Conservation (phyloP, 2,888 invertebrate genomes). For the Ceratothoa steindachneri region DNA sequence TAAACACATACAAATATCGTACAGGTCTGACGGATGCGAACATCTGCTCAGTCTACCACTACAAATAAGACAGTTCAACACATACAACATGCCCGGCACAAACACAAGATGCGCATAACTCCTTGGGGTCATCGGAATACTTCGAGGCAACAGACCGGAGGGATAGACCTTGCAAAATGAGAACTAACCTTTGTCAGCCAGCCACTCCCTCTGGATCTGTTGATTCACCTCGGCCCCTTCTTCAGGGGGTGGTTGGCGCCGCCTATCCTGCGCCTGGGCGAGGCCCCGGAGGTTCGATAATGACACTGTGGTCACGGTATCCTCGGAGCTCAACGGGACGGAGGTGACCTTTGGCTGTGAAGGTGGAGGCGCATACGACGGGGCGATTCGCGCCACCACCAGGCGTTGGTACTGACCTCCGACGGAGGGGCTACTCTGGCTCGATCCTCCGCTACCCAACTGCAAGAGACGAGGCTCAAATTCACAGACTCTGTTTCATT, state of each 20-base stretch:
- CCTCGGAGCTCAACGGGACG: neutral
- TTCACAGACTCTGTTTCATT: neutral
- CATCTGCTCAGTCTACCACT: no score
- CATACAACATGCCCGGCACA: no score
- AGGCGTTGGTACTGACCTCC: slow-evolving; percentile 34
- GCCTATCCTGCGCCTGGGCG: neutral
- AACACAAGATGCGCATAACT: no score
- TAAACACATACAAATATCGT: no score
- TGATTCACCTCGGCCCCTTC: no score
- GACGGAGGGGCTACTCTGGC: slow-evolving; percentile 32
- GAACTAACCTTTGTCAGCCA: no score
- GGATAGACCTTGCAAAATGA: no score
- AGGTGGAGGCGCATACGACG: neutral
- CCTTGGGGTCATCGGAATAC: no score
- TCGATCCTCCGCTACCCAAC: slow-evolving; percentile 23
- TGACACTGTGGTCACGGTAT: neutral
- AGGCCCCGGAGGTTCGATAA: neutral
- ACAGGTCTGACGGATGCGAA: no score
- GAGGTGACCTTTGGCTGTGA: neutral
- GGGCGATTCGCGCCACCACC: slow-evolving; percentile 34
- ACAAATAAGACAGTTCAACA: no score
- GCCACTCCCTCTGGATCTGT: no score
- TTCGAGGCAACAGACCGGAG: no score
- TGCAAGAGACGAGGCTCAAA: neutral
- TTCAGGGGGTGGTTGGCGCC: neutral